Evolutionary conservation across 2,113 vertebrate species (phyloP).

Genomic region (Seriola aureovittata): DNA sequence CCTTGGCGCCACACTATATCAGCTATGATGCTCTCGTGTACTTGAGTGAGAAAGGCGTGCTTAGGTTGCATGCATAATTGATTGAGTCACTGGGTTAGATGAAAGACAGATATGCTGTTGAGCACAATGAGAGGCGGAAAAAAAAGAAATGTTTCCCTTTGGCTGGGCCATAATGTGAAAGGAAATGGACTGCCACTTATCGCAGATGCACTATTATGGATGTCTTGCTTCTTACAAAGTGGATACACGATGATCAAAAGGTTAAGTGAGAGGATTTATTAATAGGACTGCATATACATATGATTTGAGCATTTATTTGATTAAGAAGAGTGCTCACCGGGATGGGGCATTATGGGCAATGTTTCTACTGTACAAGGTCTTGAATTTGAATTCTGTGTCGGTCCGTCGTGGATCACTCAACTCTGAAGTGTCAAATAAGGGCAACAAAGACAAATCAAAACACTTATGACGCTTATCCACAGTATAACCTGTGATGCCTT

Average conservation of each 20-base stretch:
- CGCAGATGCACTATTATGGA: slow-evolving; percentile 64
- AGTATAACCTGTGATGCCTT: not conserved
- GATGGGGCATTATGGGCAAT: not conserved
- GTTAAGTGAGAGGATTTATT: slow-evolving; percentile 53
- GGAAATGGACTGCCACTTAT: slow-evolving; percentile 81
- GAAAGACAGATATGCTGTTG: slow-evolving; percentile 68
- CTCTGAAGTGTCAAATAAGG: not conserved
- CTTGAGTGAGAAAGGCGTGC: slow-evolving; percentile 64
- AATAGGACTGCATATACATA: slow-evolving; percentile 45
- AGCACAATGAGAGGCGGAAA: slow-evolving; percentile 57
- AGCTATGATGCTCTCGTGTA: slow-evolving; percentile 48
- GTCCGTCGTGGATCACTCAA: not conserved
- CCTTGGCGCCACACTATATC: slow-evolving; percentile 22
- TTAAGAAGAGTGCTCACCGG: slow-evolving; percentile 3
- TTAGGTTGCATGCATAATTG: slow-evolving; percentile 77
- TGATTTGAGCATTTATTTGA: slow-evolving; percentile 41
- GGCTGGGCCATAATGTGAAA: slow-evolving; percentile 68
- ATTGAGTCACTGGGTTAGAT: slow-evolving; percentile 66
- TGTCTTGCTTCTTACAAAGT: slow-evolving; percentile 63
- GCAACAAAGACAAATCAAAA: not conserved
- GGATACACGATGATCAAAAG: slow-evolving; percentile 41
- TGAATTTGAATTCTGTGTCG: slow-evolving; percentile 3
- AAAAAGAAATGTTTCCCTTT: slow-evolving; percentile 56
- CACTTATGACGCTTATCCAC: not conserved
- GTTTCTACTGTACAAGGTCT: not conserved